These are phyloP conservation scores for Arrhopalites spinosus DNA, from an alignment of 2,888 invertebrate species.

Conservation along the genomic window DNA sequence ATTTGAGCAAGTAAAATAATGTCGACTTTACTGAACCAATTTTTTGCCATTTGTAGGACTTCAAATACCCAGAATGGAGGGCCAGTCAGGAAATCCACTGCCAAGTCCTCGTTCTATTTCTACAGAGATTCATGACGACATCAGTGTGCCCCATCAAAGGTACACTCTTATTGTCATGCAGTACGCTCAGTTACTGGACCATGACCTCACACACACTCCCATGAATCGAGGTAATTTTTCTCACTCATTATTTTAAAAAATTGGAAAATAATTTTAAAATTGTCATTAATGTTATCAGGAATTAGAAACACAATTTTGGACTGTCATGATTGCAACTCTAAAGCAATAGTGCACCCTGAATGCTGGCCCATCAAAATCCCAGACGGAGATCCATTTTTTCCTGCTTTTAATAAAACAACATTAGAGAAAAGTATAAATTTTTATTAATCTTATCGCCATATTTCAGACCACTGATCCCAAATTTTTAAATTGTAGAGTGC, in stretches of 20 bases:
- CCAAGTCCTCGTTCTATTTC: slow-evolving; percentile 63
- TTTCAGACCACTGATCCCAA: too few relatives aligned
- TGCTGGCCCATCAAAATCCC: slow-evolving; percentile 65
- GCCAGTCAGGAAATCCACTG: slow-evolving; percentile 57
- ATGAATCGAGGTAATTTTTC: slow-evolving; percentile 60
- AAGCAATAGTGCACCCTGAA: slow-evolving; percentile 62
- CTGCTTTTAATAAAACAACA: slow-evolving; percentile 59
- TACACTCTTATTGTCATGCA: slow-evolving; percentile 66
- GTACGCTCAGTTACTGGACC: slow-evolving; percentile 66
- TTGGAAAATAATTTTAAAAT: background rate
- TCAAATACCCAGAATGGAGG: slow-evolving; percentile 43
- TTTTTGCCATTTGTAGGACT: slow-evolving; percentile 31
- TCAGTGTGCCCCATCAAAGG: slow-evolving; percentile 61
- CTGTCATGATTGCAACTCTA: slow-evolving; percentile 63
- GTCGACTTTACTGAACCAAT: background rate
- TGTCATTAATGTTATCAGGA: too few relatives aligned
- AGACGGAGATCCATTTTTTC: slow-evolving; percentile 63
- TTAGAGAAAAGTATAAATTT: slow-evolving; percentile 60
- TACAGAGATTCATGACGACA: slow-evolving; percentile 61
- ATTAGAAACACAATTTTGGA: slow-evolving; percentile 61
- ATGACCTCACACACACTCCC: slow-evolving; percentile 65
- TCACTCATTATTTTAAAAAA: background rate
- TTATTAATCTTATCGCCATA: too few relatives aligned
- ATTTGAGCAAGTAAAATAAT: background rate
- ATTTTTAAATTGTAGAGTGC: too few relatives aligned